Evolutionary conservation across 2,797 vertebrate species (phyloP).

Genomic region (Anabas testudineus): DNA sequence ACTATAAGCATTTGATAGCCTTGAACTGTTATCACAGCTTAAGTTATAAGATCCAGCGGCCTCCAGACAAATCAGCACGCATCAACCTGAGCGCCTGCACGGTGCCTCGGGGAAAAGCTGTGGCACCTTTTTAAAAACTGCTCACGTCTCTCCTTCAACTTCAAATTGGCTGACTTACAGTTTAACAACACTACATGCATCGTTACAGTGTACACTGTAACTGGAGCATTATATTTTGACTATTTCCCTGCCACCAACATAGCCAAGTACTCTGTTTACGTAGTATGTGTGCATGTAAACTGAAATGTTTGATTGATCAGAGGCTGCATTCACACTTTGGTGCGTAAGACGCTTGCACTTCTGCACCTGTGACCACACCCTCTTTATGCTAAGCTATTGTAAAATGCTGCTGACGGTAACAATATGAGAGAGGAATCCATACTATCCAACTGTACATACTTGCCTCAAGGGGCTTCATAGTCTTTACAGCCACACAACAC

Average conservation of each 20-base stretch:
- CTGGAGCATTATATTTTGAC: background rate
- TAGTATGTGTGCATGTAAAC: too few species aligned
- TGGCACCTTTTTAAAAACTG: constrained; percentile 33
- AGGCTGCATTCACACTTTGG: too few species aligned
- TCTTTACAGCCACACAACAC: too few species aligned
- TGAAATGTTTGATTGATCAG: too few species aligned
- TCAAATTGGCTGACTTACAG: constrained; percentile 27
- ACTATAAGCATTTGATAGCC: constrained; percentile 49
- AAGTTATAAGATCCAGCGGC: constrained; percentile 57
- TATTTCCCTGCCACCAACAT: background rate
- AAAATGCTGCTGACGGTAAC: too few species aligned
- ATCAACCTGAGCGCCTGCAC: constrained; percentile 43
- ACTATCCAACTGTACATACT: too few species aligned
- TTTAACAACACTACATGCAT: background rate
- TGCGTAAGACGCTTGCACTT: too few species aligned
- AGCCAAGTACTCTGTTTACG: too few species aligned
- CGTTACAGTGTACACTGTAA: background rate
- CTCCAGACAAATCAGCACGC: constrained; percentile 57
- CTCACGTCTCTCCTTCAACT: constrained; percentile 34
- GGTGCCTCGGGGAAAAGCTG: constrained; percentile 45
- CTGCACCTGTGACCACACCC: too few species aligned
- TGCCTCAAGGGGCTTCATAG: too few species aligned
- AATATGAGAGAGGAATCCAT: too few species aligned
- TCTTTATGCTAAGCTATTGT: too few species aligned
- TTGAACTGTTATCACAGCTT: constrained; percentile 62